Percentiles rank a stretch among this genome's conserved stretches.
Evolutionary conservation across 2,888 invertebrate genomes (phyloP).

Genomic region (Heterodera filipjevi): DNA sequence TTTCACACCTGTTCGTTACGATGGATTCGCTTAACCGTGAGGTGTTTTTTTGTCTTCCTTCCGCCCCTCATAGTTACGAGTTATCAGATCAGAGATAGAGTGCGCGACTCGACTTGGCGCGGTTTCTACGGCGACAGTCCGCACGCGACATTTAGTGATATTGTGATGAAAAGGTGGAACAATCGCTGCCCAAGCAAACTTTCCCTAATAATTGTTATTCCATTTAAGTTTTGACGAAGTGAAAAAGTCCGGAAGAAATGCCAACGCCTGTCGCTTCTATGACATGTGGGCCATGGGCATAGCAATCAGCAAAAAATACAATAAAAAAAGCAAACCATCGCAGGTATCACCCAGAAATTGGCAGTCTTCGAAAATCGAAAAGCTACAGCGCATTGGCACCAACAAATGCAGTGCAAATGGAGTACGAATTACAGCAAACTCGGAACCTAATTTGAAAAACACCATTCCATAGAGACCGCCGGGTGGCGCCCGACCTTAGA

Average conservation of each 20-base stretch:
- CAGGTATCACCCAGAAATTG: conserved; percentile 40
- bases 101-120: conserved; percentile 37
- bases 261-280: conserved; percentile 41
- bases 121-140: conserved; percentile 29
- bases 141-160: conserved; percentile 32
- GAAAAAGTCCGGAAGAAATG: conserved; percentile 39
- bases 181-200: not conserved
- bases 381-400: conserved; percentile 43
- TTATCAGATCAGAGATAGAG: conserved; percentile 31
- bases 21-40: conserved; percentile 2
- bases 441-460: not conserved
- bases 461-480: conserved; percentile 46
- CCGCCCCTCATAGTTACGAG: not conserved
- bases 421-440: conserved; percentile 1
- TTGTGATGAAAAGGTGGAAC: conserved; percentile 38
- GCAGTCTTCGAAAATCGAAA: conserved; percentile 37
- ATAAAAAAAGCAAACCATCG: conserved; percentile 13
- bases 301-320: not conserved
- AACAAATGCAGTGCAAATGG: conserved; percentile 40
- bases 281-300: conserved; percentile 30
- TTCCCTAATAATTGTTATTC: not conserved
- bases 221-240: conserved; percentile 42
- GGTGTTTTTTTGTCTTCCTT: not conserved
- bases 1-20: not conserved
- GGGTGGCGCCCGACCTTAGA: conserved; percentile 49